These are phyloP conservation scores for Xanthorhoe designata DNA, from an alignment of 2,888 invertebrate species.

Conservation along the genomic window DNA sequence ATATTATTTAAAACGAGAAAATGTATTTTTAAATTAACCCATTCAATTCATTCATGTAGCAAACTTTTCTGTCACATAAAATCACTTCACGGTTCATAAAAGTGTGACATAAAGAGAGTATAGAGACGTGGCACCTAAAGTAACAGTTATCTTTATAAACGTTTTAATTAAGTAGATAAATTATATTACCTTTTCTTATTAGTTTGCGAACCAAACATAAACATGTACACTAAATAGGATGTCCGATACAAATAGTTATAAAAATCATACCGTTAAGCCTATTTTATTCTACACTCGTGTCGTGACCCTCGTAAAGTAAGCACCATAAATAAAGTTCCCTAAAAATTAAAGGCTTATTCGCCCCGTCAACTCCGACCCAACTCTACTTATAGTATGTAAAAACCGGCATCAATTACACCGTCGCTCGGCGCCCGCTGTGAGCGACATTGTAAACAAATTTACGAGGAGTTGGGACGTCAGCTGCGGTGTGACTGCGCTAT, in stretches of 20 bases:
- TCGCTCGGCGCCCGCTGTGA: constrained; percentile 11
- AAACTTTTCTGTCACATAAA: too few species aligned
- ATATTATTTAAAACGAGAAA: too few species aligned
- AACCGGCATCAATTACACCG: constrained; percentile 30
- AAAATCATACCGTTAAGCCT: constrained; percentile 1
- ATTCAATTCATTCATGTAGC: too few species aligned
- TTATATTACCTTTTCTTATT: too few species aligned
- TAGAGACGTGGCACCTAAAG: too few species aligned
- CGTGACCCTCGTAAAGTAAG: not conserved
- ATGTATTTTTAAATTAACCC: too few species aligned
- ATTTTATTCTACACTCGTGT: not conserved
- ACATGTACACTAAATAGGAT: not conserved
- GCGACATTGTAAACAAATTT: constrained; percentile 33
- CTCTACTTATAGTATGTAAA: constrained; percentile 26
- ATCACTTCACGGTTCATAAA: too few species aligned
- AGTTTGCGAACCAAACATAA: not conserved
- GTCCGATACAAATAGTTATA: not conserved
- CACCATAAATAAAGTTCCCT: constrained; percentile 17
- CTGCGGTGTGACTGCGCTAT: constrained; percentile 35
- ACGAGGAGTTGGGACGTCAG: constrained; percentile 23
- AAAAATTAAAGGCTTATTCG: constrained; percentile 23
- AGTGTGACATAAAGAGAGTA: too few species aligned
- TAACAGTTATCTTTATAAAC: too few species aligned
- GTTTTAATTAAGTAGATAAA: too few species aligned
- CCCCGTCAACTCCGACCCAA: constrained; percentile 21